Percentiles rank a stretch among this genome's conserved stretches.
Conservation (phyloP, 2,797 vertebrate species). For the Mus spretus region DNA sequence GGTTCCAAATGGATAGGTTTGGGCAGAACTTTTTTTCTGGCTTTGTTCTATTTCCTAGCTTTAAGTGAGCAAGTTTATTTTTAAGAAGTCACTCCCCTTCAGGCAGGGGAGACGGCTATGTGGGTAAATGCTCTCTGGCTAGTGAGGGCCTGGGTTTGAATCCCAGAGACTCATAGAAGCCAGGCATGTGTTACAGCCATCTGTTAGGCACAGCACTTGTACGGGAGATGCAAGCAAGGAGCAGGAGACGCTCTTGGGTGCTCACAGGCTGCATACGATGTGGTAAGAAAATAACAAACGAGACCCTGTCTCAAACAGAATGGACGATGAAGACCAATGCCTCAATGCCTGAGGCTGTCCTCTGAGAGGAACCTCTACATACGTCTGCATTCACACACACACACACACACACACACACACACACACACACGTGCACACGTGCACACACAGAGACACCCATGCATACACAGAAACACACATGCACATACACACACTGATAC, state of each 20-base stretch:
- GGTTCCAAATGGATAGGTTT: not conserved
- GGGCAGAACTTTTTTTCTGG: not conserved
- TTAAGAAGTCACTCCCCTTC: not conserved
- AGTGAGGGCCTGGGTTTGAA: not conserved
- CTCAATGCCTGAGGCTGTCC: not conserved
- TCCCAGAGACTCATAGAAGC: not conserved
- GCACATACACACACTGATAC: not conserved
- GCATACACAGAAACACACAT: not conserved
- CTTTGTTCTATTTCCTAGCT: not conserved
- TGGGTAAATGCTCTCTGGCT: not conserved
- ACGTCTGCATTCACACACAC: not conserved
- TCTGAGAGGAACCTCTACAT: not conserved
- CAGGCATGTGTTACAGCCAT: not conserved
- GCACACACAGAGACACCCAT: not conserved
- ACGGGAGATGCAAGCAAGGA: no score
- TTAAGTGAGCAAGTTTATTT: constrained; percentile 21
- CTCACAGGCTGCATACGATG: not conserved
- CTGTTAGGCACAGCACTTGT: not conserved
- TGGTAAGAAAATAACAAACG: no score
- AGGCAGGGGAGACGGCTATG: not conserved
- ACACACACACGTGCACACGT: not conserved
- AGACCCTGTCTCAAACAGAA: not conserved
- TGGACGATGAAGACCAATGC: not conserved
- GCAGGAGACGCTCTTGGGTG: not conserved
- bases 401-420: not conserved